phyloP scores from a whole-genome alignment of 2,888 invertebrate species.

The Choristoneura rosaceana region DNA sequence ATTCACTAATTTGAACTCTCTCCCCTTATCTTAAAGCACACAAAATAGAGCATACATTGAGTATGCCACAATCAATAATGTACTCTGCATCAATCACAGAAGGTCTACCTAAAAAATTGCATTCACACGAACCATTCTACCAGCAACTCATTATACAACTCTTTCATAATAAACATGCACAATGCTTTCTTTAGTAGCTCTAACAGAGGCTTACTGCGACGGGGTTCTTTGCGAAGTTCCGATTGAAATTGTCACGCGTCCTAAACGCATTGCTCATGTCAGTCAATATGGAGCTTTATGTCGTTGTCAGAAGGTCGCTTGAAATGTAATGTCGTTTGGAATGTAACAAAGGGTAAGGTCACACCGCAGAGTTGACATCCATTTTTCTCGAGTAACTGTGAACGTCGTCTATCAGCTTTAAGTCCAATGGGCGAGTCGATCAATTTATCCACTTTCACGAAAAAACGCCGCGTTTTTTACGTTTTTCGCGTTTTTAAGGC shows the following conservation, averaged over 20 bases:
- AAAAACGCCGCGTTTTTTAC: constrained; percentile 8
- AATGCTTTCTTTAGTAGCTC: background rate
- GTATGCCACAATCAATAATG: constrained; percentile 18
- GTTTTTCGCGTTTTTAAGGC: no score
- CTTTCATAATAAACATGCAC: constrained; percentile 8
- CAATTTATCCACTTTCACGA: constrained; percentile 2
- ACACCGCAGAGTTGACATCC: constrained; percentile 42
- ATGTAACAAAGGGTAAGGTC: constrained; percentile 37
- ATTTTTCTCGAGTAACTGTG: constrained; percentile 43
- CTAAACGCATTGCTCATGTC: background rate
- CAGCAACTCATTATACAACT: background rate
- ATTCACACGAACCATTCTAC: background rate
- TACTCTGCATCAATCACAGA: constrained; percentile 20
- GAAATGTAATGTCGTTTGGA: background rate
- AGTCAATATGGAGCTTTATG: background rate
- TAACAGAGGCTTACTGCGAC: background rate
- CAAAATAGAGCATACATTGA: background rate
- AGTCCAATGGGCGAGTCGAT: constrained; percentile 16
- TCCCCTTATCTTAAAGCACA: constrained; percentile 6
- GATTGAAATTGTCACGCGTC: background rate
- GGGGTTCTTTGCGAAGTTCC: background rate
- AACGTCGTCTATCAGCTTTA: constrained; percentile 38
- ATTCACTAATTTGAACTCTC: constrained; percentile 14
- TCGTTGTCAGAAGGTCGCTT: constrained; percentile 3
- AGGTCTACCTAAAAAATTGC: constrained; percentile 20